phyloP scores from a whole-genome alignment of 2,113 vertebrate species.

The Apus apus region DNA sequence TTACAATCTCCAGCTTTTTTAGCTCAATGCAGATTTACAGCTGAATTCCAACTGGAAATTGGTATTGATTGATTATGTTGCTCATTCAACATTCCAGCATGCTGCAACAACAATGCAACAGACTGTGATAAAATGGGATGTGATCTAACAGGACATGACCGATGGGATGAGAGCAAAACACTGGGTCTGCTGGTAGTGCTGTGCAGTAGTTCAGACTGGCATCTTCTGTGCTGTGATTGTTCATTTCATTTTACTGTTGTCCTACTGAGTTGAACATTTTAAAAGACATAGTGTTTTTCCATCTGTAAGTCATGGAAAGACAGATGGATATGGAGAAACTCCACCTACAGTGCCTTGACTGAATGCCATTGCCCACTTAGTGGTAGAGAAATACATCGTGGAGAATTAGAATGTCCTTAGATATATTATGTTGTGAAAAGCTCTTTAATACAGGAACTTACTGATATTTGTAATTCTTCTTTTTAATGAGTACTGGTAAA shows the following conservation, averaged over 20 bases:
- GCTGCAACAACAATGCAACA: constrained; percentile 44
- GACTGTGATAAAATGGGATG: constrained; percentile 43
- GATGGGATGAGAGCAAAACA: constrained; percentile 3
- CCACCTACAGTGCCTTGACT: constrained; percentile 60
- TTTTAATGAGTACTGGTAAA: constrained; percentile 55
- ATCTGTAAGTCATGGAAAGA: constrained; percentile 65
- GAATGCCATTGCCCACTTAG: constrained; percentile 62
- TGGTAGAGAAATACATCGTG: constrained; percentile 37
- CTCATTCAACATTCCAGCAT: constrained; percentile 54
- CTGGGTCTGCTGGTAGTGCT: constrained; percentile 24
- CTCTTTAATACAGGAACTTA: constrained; percentile 40
- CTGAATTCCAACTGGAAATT: constrained; percentile 26
- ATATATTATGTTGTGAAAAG: constrained; percentile 6
- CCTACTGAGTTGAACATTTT: constrained; percentile 66
- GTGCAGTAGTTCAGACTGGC: constrained; percentile 33
- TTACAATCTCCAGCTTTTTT: neutral
- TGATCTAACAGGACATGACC: constrained; percentile 54
- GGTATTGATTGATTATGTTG: constrained; percentile 51
- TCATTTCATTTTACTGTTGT: constrained; percentile 72
- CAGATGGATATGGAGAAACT: constrained; percentile 66
- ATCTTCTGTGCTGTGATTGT: constrained; percentile 68
- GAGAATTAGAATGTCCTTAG: constrained; percentile 42
- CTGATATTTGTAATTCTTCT: constrained; percentile 45
- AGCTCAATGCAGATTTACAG: constrained; percentile 7
- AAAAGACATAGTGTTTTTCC: constrained; percentile 57